Conservation (phyloP, 2,113 vertebrate genomes). For the Bombycilla garrulus region DNA sequence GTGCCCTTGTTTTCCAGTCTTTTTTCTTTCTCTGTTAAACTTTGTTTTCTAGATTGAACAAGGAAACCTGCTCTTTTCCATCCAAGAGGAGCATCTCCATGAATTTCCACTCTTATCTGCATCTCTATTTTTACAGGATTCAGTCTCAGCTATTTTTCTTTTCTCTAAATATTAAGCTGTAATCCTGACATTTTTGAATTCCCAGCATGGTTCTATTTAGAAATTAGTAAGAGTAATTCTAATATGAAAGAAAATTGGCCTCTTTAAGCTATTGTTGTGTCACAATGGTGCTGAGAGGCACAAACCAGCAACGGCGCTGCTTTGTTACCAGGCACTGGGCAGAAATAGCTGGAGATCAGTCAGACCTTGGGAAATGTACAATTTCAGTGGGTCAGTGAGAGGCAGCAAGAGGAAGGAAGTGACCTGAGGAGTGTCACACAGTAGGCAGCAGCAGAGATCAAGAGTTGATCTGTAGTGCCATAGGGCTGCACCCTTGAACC, state of each 20-base stretch:
- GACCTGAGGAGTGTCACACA: neutral
- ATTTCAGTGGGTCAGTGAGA: neutral
- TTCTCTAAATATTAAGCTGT: neutral
- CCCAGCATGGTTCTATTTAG: neutral
- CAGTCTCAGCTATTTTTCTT: neutral
- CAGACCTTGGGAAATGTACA: neutral
- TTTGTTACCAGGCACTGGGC: neutral
- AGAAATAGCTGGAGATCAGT: neutral
- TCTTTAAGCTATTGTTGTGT: constrained; percentile 29
- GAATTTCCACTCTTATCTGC: neutral
- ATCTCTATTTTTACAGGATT: neutral
- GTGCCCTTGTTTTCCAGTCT: neutral
- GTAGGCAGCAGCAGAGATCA: neutral
- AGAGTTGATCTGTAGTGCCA: neutral
- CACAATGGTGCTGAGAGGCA: constrained; percentile 29
- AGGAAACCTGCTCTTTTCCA: neutral
- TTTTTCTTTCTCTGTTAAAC: neutral
- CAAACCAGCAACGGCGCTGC: neutral
- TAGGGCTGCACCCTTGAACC: neutral
- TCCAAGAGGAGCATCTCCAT: neutral
- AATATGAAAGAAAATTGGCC: constrained; percentile 21
- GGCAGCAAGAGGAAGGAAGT: neutral
- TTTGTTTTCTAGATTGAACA: neutral
- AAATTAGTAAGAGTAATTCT: neutral
- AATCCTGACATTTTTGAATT: constrained; percentile 24